Conservation (phyloP, 2,113 vertebrate genomes). For the Fukomys damarensis region DNA sequence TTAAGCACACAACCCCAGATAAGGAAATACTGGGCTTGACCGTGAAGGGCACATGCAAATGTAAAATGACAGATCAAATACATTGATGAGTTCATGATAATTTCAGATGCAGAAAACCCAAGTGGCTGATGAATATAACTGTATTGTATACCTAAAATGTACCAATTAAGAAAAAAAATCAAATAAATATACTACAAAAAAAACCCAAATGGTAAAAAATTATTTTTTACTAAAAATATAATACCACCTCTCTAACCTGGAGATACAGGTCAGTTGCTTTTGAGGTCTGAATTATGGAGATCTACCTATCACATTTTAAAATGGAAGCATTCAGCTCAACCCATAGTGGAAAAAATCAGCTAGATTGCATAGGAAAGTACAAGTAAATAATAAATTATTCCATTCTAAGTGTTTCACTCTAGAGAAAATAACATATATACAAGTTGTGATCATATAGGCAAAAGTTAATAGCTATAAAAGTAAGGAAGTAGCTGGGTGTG, state of each 20-base stretch:
- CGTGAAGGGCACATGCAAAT: neutral
- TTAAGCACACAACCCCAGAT: neutral
- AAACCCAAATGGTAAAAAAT: neutral
- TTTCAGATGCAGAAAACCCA: slow-evolving; percentile 9
- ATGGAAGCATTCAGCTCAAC: neutral
- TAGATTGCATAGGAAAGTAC: slow-evolving; percentile 9
- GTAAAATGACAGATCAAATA: slow-evolving; percentile 5
- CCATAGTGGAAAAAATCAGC: neutral
- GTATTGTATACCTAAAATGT: too few species aligned
- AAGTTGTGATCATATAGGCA: neutral
- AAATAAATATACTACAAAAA: too few species aligned
- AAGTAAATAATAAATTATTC: neutral
- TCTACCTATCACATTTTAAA: neutral
- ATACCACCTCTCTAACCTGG: neutral
- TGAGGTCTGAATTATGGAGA: neutral
- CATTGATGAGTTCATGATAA: neutral
- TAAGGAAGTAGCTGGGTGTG: too few species aligned
- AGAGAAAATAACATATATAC: neutral
- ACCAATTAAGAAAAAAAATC: too few species aligned
- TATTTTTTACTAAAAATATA: neutral
- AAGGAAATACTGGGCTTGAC: neutral
- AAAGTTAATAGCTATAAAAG: neutral
- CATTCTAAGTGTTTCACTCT: neutral
- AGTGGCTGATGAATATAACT: too few species aligned
- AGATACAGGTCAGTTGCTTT: neutral